phyloP scores from a whole-genome alignment of 2,113 vertebrate species.

The Formicarius rufipectus region DNA sequence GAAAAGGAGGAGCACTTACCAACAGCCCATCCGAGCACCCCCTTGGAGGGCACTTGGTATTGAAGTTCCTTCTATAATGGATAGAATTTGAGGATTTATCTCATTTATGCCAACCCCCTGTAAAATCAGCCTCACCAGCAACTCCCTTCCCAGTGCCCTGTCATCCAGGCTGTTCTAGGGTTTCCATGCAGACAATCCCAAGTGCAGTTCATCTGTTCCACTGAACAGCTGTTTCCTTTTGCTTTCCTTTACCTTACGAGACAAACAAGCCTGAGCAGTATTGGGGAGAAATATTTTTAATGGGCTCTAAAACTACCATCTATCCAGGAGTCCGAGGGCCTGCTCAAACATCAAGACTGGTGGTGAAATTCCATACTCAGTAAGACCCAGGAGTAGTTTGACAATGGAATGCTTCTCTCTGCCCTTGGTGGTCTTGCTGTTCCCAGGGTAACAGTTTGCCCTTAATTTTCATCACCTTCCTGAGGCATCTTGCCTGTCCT shows the following conservation, averaged over 20 bases:
- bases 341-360: neutral
- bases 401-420: neutral
- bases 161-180: rapidly evolving
- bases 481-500: neutral
- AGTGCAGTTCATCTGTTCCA: neutral
- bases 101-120: neutral
- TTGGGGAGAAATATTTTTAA: neutral
- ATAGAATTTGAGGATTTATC: rapidly evolving
- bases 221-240: neutral
- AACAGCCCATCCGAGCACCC: neutral
- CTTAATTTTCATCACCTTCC: neutral
- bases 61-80: neutral
- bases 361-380: neutral
- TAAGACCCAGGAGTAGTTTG: neutral
- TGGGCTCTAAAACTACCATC: slow-evolving; percentile 10
- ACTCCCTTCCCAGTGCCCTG: neutral
- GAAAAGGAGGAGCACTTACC: neutral
- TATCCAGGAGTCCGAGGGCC: neutral
- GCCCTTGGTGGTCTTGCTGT: neutral
- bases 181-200: neutral
- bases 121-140: neutral
- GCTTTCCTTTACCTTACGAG: slow-evolving; percentile 17
- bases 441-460: neutral
- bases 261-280: neutral
- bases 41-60: neutral